phyloP scores from a whole-genome alignment of 2,113 vertebrate genomes.

The Cyanoderma ruficeps region DNA sequence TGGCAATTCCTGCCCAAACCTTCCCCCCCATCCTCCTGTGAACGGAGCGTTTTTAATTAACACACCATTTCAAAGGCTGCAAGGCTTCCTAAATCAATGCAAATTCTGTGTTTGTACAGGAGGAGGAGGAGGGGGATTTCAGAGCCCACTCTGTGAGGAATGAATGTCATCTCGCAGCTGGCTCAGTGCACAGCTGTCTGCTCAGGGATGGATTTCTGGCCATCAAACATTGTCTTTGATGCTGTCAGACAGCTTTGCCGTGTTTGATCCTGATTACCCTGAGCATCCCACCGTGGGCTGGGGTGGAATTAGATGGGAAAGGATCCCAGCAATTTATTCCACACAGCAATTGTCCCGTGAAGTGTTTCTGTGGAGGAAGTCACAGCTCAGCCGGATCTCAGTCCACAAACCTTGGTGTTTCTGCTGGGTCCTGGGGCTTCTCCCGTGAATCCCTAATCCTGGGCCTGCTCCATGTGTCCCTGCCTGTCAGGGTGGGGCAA shows the following conservation, averaged over 20 bases:
- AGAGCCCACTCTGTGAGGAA: background rate
- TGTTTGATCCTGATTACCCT: constrained; percentile 30
- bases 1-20: background rate
- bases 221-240: constrained; percentile 49
- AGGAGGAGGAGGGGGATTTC: background rate
- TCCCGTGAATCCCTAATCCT: background rate
- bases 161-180: background rate
- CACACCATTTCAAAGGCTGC: background rate
- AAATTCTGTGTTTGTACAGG: background rate
- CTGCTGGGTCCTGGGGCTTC: background rate
- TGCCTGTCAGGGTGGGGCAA: background rate
- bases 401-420: background rate
- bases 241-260: constrained; percentile 17
- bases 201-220: constrained; percentile 30
- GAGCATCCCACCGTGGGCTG: background rate
- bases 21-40: background rate
- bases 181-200: constrained; percentile 27
- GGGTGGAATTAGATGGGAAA: constrained; percentile 3
- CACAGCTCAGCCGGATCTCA: background rate
- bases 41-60: constrained; percentile 15
- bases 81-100: background rate
- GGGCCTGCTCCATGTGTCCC: background rate
- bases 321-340: background rate
- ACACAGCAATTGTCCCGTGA: background rate
- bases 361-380: background rate